These are phyloP conservation scores for Xiphydria camelus DNA, from an alignment of 2,888 invertebrate species.

Conservation along the genomic window DNA sequence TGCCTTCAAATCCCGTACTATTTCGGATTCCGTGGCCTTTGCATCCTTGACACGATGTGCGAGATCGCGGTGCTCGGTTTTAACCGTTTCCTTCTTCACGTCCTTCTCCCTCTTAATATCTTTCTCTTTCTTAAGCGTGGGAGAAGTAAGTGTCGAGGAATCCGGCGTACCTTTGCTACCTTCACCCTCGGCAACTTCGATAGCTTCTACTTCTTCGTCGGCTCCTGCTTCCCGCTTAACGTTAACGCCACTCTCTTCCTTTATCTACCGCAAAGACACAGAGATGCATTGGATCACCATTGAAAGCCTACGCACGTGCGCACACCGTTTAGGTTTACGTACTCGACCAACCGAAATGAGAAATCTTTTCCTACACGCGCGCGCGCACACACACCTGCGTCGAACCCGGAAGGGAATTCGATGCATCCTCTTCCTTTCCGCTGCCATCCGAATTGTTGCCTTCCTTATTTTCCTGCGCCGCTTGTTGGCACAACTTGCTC, in stretches of 20 bases:
- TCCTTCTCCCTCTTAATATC: conserved; percentile 68
- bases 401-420: conserved; percentile 48
- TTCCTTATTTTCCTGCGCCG: conserved; percentile 63
- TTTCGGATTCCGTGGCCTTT: conserved; percentile 72
- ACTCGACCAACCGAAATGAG: too few species aligned
- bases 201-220: conserved; percentile 51
- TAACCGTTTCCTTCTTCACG: conserved; percentile 57
- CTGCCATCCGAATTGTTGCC: conserved; percentile 62
- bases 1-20: conserved; percentile 84
- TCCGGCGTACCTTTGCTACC: conserved; percentile 55
- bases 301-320: too few species aligned
- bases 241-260: conserved; percentile 47
- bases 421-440: conserved; percentile 60
- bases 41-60: conserved; percentile 66
- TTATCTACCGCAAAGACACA: conserved; percentile 33
- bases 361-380: background rate
- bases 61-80: conserved; percentile 61
- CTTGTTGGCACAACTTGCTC: conserved; percentile 63
- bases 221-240: conserved; percentile 48
- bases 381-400: conserved; percentile 44
- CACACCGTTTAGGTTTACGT: too few species aligned
- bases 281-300: background rate
- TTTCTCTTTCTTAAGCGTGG: conserved; percentile 65
- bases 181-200: conserved; percentile 58
- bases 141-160: conserved; percentile 49